A percentile compares a stretch with the other conserved stretches of the same genome.
phyloP scores from a whole-genome alignment of 2,888 invertebrate genomes.

The Mesodorylaimus sp. region DNA sequence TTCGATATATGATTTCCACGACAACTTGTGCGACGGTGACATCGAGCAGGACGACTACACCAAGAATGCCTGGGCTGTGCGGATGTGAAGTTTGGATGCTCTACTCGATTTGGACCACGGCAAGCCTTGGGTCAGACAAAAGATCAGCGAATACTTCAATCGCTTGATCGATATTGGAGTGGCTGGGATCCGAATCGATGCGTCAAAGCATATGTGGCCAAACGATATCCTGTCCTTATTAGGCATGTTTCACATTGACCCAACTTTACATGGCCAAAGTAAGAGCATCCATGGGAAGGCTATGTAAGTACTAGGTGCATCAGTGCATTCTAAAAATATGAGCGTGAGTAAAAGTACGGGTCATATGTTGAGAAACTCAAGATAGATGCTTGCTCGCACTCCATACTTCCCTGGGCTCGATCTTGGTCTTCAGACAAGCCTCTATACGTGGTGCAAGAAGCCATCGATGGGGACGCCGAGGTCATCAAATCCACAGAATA shows the following conservation, averaged over 20 bases:
- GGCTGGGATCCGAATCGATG: conserved; percentile 51
- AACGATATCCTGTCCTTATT: conserved; percentile 50
- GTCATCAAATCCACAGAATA: conserved; percentile 31
- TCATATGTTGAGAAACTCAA: no score
- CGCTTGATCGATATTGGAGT: conserved; percentile 50
- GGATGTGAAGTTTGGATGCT: conserved; percentile 51
- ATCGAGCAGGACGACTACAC: conserved; percentile 44
- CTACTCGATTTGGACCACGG: conserved; percentile 57
- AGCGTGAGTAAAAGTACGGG: no score
- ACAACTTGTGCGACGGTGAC: conserved; percentile 21
- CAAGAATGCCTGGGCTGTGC: conserved; percentile 39
- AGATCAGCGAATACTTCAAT: conserved; percentile 48
- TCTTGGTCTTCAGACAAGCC: conserved; percentile 17
- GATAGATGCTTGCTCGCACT: no score
- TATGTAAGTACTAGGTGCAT: no score
- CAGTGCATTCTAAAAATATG: no score
- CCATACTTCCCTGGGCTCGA: no score
- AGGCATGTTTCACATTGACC: conserved; percentile 34
- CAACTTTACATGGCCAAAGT: no score
- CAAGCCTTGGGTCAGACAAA: conserved; percentile 44
- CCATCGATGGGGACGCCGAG: conserved; percentile 32
- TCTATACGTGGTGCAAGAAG: conserved; percentile 28
- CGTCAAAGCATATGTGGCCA: conserved; percentile 44
- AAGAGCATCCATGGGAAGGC: no score
- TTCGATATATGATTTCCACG: conserved; percentile 45